Percentiles rank a stretch among this genome's conserved stretches.
Evolutionary conservation across 2,888 invertebrate genomes (phyloP).

Genomic region (Mythimna albipuncta): DNA sequence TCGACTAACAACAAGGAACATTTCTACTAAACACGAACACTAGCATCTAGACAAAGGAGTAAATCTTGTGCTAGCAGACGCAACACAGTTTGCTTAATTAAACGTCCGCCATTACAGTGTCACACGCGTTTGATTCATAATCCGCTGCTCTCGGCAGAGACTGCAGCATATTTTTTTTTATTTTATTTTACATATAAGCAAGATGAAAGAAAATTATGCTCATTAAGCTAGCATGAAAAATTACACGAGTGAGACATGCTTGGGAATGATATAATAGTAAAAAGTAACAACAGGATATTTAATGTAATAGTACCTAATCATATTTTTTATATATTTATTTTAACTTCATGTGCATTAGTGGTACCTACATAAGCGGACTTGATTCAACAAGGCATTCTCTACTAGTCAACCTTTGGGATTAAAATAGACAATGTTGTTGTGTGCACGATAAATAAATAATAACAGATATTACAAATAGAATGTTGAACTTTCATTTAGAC

Average conservation of each 20-base stretch:
- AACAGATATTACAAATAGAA: too few relatives aligned
- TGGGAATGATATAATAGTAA: too few relatives aligned
- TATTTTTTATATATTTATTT: too few relatives aligned
- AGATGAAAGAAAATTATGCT: too few relatives aligned
- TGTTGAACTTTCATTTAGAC: background rate
- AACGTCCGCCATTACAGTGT: slow-evolving; percentile 50
- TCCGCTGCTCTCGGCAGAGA: slow-evolving; percentile 17
- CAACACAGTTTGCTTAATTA: slow-evolving; percentile 64
- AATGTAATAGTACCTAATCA: background rate
- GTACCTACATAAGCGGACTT: too few relatives aligned
- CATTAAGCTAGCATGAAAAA: too few relatives aligned
- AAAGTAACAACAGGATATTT: background rate
- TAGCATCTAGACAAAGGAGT: slow-evolving; percentile 30
- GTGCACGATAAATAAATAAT: too few relatives aligned
- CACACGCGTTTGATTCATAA: slow-evolving; percentile 61
- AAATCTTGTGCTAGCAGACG: slow-evolving; percentile 44
- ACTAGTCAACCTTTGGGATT: too few relatives aligned
- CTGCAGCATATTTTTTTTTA: background rate
- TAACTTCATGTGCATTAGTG: too few relatives aligned
- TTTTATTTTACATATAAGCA: too few relatives aligned
- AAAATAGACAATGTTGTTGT: too few relatives aligned
- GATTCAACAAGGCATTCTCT: too few relatives aligned
- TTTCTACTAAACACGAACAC: slow-evolving; percentile 19
- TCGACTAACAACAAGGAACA: background rate
- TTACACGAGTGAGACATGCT: background rate